Percentiles rank a stretch among this genome's conserved stretches.
Evolutionary conservation across 2,113 vertebrate genomes (phyloP).

Genomic region (Pygoscelis antarcticus): DNA sequence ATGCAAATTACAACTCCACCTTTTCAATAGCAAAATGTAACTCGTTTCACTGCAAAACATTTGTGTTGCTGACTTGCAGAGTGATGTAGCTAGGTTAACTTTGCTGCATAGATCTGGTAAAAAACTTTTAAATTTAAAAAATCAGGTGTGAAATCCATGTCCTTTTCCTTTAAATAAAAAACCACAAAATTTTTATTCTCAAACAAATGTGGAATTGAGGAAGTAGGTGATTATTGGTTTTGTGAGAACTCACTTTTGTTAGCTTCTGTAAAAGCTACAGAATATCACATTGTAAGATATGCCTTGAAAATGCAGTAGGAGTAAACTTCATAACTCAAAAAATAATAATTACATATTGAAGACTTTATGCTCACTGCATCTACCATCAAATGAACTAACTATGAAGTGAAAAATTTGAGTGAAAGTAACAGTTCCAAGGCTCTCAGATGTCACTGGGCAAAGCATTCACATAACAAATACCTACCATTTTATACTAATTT

Average conservation of each 20-base stretch:
- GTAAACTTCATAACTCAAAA: not conserved
- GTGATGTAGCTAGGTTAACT: not conserved
- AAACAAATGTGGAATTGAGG: accelerated
- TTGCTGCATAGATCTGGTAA: not conserved
- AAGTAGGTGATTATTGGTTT: not conserved
- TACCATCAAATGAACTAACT: not conserved
- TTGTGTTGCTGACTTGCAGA: not conserved
- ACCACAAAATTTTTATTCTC: not conserved
- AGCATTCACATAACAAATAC: not conserved
- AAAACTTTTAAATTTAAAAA: not conserved
- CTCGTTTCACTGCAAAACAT: not conserved
- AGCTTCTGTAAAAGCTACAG: not conserved
- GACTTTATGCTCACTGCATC: not conserved
- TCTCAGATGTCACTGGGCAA: not conserved
- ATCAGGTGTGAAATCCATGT: not conserved
- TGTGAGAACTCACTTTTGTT: not conserved
- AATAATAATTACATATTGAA: not conserved
- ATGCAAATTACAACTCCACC: not conserved
- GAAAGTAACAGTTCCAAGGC: not conserved
- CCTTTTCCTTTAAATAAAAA: not conserved
- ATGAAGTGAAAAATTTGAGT: not conserved
- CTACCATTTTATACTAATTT: not conserved
- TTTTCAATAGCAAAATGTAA: not conserved
- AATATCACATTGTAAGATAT: not conserved
- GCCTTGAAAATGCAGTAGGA: not conserved